Evolutionary conservation across 2,113 vertebrate genomes (phyloP), one percentile per base, ranked within the genome.

Genomic region (Tachysurus vachellii): DNA sequence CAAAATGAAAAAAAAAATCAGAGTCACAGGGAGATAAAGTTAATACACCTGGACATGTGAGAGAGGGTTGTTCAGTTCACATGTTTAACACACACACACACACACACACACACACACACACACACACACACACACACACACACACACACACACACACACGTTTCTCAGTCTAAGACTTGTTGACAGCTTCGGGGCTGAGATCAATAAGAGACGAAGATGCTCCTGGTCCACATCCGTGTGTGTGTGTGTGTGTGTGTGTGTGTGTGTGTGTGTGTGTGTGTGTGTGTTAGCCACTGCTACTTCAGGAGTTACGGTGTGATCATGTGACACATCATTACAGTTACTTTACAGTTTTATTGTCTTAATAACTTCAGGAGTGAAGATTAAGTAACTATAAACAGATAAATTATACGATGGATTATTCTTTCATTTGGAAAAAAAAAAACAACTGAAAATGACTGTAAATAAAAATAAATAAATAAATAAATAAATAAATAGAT

Each of bases 201-300:
- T 88, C 87, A 88, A 88, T 82, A 82, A 50, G 19, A 85, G 62
- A 88, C 56, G n/a, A 84, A 84, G 66, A 86, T 6, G 75, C 82
- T 68, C 75, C 61, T 31, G n/a, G 42, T 57, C 80, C 59, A 31
- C 61, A 79, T n/a, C 68, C 36, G n/a, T 73, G 64, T 83, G 50
- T 59, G 53, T 57, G 66, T 36, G 82, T 83, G 64, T 83, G 82
- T 56, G 82, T 54, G 59, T 47, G 59, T 61, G 82, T 84, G 82
- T 83, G 64, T 50, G 82, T 68, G 82, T 50, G 62, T 66, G 81
- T 77, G 75, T n/a, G 62, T 17, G 7, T 26, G 28, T 31, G 14
- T 5, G 66, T 70, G 64, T 68, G 28, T 70, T 70, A 70, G 66
- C 28, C 28, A n/a, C 28, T 70, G 28, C 66, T 36, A 36, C 28